A percentile compares a stretch with the other conserved stretches of the same genome.
These are phyloP conservation scores for Vesta saturnalis DNA, from an alignment of 2,888 invertebrate genomes.

Conservation along the genomic window DNA sequence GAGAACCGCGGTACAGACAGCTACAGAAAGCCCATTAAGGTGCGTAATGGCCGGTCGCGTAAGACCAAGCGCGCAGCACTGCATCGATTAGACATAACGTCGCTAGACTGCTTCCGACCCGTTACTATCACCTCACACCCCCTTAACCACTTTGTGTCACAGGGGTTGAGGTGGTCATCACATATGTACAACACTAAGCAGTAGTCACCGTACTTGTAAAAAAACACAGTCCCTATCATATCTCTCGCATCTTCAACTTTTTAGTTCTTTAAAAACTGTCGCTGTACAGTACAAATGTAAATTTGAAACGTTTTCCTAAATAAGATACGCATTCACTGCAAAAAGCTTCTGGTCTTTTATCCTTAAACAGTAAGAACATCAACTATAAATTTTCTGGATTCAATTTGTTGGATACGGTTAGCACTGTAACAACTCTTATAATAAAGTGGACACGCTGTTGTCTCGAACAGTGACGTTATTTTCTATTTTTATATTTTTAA, in stretches of 20 bases:
- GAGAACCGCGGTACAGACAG: slow-evolving; percentile 50
- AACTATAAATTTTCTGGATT: slow-evolving; percentile 16
- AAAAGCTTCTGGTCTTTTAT: slow-evolving; percentile 6
- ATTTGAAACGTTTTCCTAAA: slow-evolving; percentile 11
- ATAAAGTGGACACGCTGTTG: slow-evolving; percentile 12
- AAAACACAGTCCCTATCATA: not conserved
- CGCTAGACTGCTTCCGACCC: slow-evolving; percentile 63
- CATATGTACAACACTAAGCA: slow-evolving; percentile 36
- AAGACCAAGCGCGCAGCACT: slow-evolving; percentile 75
- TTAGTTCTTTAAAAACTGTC: not conserved
- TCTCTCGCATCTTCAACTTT: slow-evolving; percentile 1
- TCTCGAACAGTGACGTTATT: not conserved
- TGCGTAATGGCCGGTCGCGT: slow-evolving; percentile 77
- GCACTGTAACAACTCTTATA: slow-evolving; percentile 12
- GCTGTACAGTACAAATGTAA: slow-evolving; percentile 9
- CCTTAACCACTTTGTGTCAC: slow-evolving; percentile 42
- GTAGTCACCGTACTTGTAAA: slow-evolving; percentile 12
- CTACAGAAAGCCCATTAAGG: slow-evolving; percentile 72
- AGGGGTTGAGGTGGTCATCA: slow-evolving; percentile 39
- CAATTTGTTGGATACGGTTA: slow-evolving; percentile 15
- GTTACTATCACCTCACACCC: slow-evolving; percentile 58
- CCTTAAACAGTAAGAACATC: slow-evolving; percentile 7
- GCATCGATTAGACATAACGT: slow-evolving; percentile 76
- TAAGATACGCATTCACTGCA: slow-evolving; percentile 12
- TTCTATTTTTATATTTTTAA: slow-evolving; percentile 7